These are phyloP conservation scores for Labeo rohita DNA, from an alignment of 2,113 vertebrate species.

Conservation along the genomic window DNA sequence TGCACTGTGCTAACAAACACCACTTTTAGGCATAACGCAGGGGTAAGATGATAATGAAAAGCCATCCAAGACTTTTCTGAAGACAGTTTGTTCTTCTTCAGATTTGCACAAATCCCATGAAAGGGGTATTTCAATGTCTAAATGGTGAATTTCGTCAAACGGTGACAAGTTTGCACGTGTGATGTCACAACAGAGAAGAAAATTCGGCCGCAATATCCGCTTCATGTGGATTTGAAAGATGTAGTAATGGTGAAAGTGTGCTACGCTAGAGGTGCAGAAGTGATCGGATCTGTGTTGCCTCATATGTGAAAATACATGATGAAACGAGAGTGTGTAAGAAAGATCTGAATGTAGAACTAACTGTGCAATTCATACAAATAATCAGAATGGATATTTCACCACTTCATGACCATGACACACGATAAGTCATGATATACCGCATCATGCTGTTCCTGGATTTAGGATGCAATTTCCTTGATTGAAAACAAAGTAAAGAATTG, in stretches of 20 bases:
- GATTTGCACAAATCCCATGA: too few species aligned
- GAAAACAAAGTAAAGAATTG: too few species aligned
- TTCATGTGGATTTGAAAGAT: not conserved
- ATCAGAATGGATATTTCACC: not conserved
- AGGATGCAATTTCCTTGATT: not conserved
- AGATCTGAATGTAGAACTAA: not conserved
- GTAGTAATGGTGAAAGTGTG: not conserved
- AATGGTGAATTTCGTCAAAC: not conserved
- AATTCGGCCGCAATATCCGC: not conserved
- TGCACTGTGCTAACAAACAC: not conserved
- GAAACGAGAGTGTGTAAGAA: not conserved
- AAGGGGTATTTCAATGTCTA: not conserved
- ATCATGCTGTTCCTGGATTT: not conserved
- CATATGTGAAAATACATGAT: not conserved
- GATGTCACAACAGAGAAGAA: not conserved
- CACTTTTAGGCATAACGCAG: not conserved
- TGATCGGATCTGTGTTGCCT: not conserved
- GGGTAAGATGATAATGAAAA: too few species aligned
- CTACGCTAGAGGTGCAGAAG: not conserved
- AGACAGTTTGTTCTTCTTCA: too few species aligned
- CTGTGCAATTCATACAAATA: not conserved
- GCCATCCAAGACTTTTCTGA: too few species aligned
- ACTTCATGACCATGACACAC: not conserved
- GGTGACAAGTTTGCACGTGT: not conserved
- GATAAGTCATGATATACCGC: not conserved